These are phyloP conservation scores for Limanda limanda DNA, from an alignment of 2,113 vertebrate genomes.

Conservation along the genomic window DNA sequence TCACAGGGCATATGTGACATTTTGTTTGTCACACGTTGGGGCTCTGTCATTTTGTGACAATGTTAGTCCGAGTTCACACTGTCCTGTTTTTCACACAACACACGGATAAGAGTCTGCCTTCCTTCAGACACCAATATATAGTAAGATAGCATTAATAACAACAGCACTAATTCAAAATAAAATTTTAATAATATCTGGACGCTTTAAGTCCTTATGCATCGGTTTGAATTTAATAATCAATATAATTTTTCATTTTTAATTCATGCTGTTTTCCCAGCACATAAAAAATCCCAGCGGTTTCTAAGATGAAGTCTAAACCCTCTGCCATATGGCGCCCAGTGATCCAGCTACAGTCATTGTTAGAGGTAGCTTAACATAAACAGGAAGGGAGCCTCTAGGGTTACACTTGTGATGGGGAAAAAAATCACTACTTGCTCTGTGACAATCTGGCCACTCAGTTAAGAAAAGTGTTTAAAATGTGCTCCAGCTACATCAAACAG, in stretches of 20 bases:
- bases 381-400: conserved; percentile 62
- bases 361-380: conserved; percentile 65
- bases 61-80: conserved; percentile 56
- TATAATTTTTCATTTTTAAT: not conserved
- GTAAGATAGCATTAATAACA: not conserved
- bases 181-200: too few relatives aligned
- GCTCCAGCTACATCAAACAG: conserved; percentile 16
- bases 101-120: conserved; percentile 7
- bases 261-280: not conserved
- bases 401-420: conserved; percentile 74
- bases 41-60: conserved; percentile 67
- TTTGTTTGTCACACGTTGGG: conserved; percentile 71
- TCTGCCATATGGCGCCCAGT: conserved; percentile 50
- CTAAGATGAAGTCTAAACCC: conserved; percentile 16
- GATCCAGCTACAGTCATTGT: conserved; percentile 49
- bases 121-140: not conserved
- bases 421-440: conserved; percentile 53
- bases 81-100: conserved; percentile 31
- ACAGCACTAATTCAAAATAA: not conserved
- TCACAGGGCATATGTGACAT: conserved; percentile 72
- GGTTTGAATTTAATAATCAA: not conserved
- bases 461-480: conserved; percentile 18
- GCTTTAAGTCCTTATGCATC: too few relatives aligned
- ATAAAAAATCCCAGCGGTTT: conserved; percentile 8
- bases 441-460: conserved; percentile 31